Evolutionary conservation across 2,113 vertebrate species (phyloP).

Genomic region (Platichthys stellatus): DNA sequence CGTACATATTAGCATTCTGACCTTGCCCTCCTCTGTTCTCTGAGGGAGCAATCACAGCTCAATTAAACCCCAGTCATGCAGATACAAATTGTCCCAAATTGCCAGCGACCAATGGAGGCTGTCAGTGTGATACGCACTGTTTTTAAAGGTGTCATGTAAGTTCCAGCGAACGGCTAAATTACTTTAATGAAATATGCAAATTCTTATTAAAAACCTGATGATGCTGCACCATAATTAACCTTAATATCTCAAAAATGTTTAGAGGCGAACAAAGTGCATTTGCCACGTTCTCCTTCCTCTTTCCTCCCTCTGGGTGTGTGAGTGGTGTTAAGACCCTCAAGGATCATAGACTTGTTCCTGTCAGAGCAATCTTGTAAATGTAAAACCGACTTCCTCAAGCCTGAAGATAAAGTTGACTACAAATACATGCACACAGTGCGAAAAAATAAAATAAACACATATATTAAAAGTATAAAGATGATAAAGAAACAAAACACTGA

Average conservation of each 20-base stretch:
- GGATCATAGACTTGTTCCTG: constrained; percentile 47
- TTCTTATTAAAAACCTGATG: constrained; percentile 55
- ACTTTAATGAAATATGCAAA: constrained; percentile 78
- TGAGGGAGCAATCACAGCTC: constrained; percentile 65
- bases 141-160: constrained; percentile 72
- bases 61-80: constrained; percentile 69
- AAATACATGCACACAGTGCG: neutral
- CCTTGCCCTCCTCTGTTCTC: constrained; percentile 52
- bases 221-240: constrained; percentile 69
- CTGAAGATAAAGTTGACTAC: constrained; percentile 20
- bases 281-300: neutral
- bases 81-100: constrained; percentile 68
- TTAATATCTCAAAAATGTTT: constrained; percentile 62
- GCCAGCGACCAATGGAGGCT: constrained; percentile 44
- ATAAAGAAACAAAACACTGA: neutral
- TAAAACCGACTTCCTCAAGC: constrained; percentile 30
- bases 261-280: constrained; percentile 39
- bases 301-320: neutral
- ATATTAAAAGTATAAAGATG: neutral
- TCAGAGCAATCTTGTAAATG: constrained; percentile 41
- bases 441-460: neutral
- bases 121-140: constrained; percentile 54
- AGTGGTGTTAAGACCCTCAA: constrained; percentile 18
- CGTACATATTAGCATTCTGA: constrained; percentile 63
- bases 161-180: constrained; percentile 59